phyloP scores from a whole-genome alignment of 2,888 invertebrate genomes.

The Athalia cordata region DNA sequence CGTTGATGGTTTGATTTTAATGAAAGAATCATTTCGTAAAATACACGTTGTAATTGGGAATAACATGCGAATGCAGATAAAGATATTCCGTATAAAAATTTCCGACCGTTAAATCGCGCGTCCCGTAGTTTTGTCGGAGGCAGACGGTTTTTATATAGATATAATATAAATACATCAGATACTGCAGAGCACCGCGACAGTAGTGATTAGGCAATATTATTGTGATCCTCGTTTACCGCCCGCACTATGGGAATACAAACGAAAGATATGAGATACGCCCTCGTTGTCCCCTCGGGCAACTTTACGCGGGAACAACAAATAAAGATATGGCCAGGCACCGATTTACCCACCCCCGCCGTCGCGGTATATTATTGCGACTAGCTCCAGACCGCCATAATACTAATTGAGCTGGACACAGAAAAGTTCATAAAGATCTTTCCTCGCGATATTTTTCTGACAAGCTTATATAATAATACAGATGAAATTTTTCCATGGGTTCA shows the following conservation, averaged over 20 bases:
- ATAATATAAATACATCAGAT: too few species aligned
- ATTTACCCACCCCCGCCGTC: too few species aligned
- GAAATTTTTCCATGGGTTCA: background rate
- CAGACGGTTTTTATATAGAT: too few species aligned
- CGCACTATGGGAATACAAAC: slow-evolving; percentile 35
- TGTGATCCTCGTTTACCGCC: background rate
- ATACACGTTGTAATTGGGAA: too few species aligned
- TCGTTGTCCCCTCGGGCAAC: slow-evolving; percentile 37
- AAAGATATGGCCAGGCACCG: slow-evolving; percentile 38
- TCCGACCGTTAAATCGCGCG: background rate
- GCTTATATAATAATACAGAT: slow-evolving; percentile 32
- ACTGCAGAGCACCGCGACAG: slow-evolving; percentile 19
- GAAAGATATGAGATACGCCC: slow-evolving; percentile 11
- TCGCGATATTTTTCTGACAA: slow-evolving; percentile 44
- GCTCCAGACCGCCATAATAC: slow-evolving; percentile 23
- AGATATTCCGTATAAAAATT: too few species aligned
- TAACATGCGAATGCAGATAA: too few species aligned
- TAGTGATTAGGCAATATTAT: slow-evolving; percentile 37
- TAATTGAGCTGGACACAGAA: slow-evolving; percentile 46
- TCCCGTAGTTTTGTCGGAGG: background rate
- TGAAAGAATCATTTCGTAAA: too few species aligned
- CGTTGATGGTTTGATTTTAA: too few species aligned
- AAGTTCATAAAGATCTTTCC: slow-evolving; percentile 47
- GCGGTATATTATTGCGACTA: background rate
- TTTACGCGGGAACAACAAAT: slow-evolving; percentile 37